Base-by-base conservation (phyloP, 2,888 invertebrate species). In the Hofmannophila pseudospretella region DNA sequence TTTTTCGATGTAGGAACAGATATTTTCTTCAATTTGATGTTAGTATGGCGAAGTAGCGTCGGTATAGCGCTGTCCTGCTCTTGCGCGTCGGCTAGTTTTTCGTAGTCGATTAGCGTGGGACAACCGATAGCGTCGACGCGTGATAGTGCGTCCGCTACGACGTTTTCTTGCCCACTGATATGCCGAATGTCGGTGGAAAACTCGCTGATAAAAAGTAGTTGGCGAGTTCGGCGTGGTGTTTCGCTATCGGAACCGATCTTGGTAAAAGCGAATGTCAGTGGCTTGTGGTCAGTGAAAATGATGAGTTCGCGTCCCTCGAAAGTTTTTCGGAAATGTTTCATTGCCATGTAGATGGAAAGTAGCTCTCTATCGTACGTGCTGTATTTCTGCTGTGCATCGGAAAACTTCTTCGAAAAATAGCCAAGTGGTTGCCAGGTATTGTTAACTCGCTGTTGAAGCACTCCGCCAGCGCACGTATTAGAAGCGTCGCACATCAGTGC, bases 131-230 rank as follows among this genome's bases (percentile, higher is more conserved):
- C 23, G 7, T 41, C 47, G 4, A 54, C 32, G 9, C 58, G 47
- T 7, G 47, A 61, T 16, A 65, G 38, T 2, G 53, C 39, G 39
- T 65, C 67, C 1, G 59, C 62, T 0, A 58, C 51, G 1, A 47
- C 29, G 30, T 67, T 65, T n/a, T 48, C 39, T 5, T 31, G 8
- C 1, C 64, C 61, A 2, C 37, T 25, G 3, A 67, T 46, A 37
- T 70, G 51, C 3, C 42, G 41, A 3, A 70, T 65, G 16, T 64
- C 52, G 0, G 54, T 62, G 1, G 58, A 49, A 36, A 63, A 70
- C 38, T 67, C 52, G 2, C n/a, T n/a, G n/a, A n/a, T n/a, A n/a
- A n/a, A n/a, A n/a, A n/a, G n/a, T n/a, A n/a, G n/a, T n/a, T n/a
- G 34, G 10, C 44, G 16, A 1, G 31, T 32, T 10, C 40, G 16